Evolutionary conservation across 2,113 vertebrate genomes (phyloP).

Genomic region (Alligator sinensis): DNA sequence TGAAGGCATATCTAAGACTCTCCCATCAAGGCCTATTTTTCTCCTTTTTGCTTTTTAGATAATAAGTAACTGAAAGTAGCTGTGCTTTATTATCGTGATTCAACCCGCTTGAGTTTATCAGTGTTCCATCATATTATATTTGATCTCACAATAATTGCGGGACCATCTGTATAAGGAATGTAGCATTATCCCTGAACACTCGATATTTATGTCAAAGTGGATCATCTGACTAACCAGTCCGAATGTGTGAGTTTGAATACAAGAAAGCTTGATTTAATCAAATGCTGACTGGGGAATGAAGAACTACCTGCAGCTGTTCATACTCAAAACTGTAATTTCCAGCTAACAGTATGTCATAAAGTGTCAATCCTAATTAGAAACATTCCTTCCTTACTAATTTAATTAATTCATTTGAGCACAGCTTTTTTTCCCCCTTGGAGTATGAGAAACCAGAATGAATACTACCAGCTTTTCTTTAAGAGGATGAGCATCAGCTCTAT

Average conservation of each 20-base stretch:
- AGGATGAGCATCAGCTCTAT: background rate
- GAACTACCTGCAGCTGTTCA: background rate
- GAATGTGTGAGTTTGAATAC: background rate
- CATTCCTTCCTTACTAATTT: background rate
- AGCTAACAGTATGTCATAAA: background rate
- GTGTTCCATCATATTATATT: background rate
- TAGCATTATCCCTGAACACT: background rate
- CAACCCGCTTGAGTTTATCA: background rate
- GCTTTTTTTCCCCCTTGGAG: background rate
- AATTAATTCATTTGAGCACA: constrained; percentile 1
- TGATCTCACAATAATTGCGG: background rate
- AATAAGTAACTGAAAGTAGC: background rate
- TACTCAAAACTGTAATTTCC: background rate
- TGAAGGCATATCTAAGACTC: background rate
- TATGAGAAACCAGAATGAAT: background rate
- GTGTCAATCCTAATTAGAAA: background rate
- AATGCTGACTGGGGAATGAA: background rate
- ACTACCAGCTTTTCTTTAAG: background rate
- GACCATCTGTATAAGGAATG: background rate
- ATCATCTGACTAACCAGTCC: background rate
- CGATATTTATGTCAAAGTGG: background rate
- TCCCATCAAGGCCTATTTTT: background rate
- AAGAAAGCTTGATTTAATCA: background rate
- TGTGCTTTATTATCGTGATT: background rate
- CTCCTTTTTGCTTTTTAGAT: background rate